A percentile compares a stretch with the other conserved stretches of the same genome.
Conservation (phyloP, 2,113 vertebrate genomes). For the Carassius carassius region DNA sequence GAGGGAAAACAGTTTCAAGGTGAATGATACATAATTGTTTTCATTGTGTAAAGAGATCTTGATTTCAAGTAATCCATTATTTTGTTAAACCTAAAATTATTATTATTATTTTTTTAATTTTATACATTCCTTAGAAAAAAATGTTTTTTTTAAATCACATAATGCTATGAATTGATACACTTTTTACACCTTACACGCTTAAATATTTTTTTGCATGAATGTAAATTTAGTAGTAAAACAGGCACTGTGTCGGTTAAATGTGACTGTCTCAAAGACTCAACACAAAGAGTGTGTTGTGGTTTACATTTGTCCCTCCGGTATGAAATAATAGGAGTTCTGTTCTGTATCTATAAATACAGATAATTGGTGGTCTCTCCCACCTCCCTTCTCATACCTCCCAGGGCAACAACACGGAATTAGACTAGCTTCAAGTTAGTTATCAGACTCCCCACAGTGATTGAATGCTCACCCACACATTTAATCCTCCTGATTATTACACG, state of each 20-base stretch:
- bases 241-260: background rate
- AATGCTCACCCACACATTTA: conserved; percentile 64
- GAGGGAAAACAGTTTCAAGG: no score
- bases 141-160: background rate
- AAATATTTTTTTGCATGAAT: no score
- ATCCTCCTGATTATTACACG: conserved; percentile 60
- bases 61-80: no score
- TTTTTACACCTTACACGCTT: no score
- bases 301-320: conserved; percentile 1
- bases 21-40: background rate
- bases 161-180: no score
- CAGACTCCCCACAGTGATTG: conserved; percentile 40
- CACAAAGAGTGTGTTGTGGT: conserved; percentile 1
- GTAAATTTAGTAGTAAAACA: conserved; percentile 19
- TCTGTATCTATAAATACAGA: conserved; percentile 37
- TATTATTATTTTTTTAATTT: no score
- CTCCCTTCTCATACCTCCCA: conserved; percentile 40
- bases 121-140: background rate
- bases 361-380: conserved; percentile 3
- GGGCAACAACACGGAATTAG: conserved; percentile 43
- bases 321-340: conserved; percentile 26
- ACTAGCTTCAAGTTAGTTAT: conserved; percentile 38
- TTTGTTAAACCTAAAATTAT: no score
- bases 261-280: background rate
- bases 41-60: no score